phyloP scores from a whole-genome alignment of 2,888 invertebrate genomes.

The Ephialtes manifestator region DNA sequence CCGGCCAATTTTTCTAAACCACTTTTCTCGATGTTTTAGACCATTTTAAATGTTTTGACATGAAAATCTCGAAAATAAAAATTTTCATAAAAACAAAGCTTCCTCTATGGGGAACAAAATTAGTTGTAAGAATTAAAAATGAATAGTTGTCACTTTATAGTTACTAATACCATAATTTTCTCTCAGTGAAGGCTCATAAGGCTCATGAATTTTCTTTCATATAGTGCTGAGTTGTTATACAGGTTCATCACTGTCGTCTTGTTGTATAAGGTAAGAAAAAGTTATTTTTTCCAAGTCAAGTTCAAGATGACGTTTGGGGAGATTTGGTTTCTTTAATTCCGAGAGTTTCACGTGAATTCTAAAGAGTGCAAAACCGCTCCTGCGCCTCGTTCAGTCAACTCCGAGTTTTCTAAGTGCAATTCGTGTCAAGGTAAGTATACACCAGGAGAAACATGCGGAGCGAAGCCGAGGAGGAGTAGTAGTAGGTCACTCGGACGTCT shows the following conservation, averaged over 20 bases:
- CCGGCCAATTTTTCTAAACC: too few species aligned
- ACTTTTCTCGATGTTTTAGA: too few species aligned
- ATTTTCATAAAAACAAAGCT: too few species aligned
- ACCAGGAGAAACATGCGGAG: slow-evolving; percentile 37
- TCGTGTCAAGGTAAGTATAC: slow-evolving; percentile 68
- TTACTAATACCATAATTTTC: too few species aligned
- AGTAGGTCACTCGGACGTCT: slow-evolving; percentile 69
- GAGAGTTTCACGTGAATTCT: slow-evolving; percentile 51
- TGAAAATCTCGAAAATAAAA: too few species aligned
- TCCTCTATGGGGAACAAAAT: too few species aligned
- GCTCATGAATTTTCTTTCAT: slow-evolving; percentile 4
- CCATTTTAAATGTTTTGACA: too few species aligned
- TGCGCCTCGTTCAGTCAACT: slow-evolving; percentile 18
- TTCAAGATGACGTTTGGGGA: slow-evolving; percentile 13
- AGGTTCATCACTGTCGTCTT: not conserved
- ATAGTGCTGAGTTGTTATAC: not conserved
- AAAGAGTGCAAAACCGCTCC: slow-evolving; percentile 21
- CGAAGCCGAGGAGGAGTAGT: slow-evolving; percentile 41
- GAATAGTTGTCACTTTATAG: too few species aligned
- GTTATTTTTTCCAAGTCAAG: slow-evolving; percentile 31
- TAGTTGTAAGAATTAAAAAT: too few species aligned
- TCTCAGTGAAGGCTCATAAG: too few species aligned
- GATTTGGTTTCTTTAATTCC: not conserved
- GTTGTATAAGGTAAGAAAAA: not conserved
- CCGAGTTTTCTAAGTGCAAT: slow-evolving; percentile 65